phyloP scores from a whole-genome alignment of 2,888 invertebrate species.

The Apamea anceps region DNA sequence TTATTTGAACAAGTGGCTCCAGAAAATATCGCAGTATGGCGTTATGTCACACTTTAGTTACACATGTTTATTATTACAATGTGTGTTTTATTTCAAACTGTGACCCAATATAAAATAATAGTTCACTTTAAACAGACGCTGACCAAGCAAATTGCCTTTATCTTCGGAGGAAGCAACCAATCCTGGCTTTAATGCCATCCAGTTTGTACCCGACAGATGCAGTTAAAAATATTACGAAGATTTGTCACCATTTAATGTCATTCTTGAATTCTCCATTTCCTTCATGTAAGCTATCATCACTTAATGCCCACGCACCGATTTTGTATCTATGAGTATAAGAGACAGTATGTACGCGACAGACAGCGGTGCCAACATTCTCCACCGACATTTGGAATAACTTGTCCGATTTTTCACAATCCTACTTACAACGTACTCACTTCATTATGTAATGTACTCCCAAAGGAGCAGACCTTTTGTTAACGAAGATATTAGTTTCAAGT shows the following conservation, averaged over 20 bases:
- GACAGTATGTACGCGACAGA: constrained; percentile 13
- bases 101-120: constrained; percentile 24
- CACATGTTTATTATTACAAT: background rate
- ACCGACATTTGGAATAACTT: constrained; percentile 44
- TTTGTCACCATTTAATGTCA: constrained; percentile 49
- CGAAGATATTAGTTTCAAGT: constrained; percentile 58
- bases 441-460: constrained; percentile 47
- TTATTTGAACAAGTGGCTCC: constrained; percentile 61
- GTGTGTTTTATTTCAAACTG: constrained; percentile 14
- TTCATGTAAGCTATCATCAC: constrained; percentile 55
- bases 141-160: constrained; percentile 43
- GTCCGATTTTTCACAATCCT: constrained; percentile 42
- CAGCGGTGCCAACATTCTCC: constrained; percentile 43
- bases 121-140: constrained; percentile 21
- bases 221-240: constrained; percentile 53
- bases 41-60: constrained; percentile 8
- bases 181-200: constrained; percentile 41
- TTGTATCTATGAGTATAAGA: constrained; percentile 35
- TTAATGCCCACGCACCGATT: constrained; percentile 56
- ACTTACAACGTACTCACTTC: constrained; percentile 21
- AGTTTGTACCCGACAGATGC: constrained; percentile 45
- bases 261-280: constrained; percentile 59
- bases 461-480: constrained; percentile 49
- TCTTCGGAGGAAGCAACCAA: constrained; percentile 56
- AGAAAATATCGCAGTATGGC: constrained; percentile 33